Evolutionary conservation across 2,888 invertebrate genomes (phyloP).

Genomic region (Cacoxenus indagator): DNA sequence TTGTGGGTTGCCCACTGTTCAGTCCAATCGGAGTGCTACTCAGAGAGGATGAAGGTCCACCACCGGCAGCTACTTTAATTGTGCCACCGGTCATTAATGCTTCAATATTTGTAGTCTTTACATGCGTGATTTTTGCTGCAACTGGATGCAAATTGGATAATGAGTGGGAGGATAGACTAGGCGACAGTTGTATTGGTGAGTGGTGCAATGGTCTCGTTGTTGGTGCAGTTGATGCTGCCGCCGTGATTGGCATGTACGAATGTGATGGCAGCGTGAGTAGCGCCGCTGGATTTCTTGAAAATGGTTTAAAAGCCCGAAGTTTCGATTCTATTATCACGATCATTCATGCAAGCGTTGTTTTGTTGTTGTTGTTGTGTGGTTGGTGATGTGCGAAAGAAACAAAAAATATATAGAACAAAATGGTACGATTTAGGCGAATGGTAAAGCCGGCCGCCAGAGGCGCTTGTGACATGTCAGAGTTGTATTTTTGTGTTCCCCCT

Average conservation of each 20-base stretch:
- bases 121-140: conserved; percentile 72
- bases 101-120: conserved; percentile 68
- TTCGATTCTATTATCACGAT: conserved; percentile 44
- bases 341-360: conserved; percentile 33
- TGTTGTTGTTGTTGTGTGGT: conserved; percentile 41
- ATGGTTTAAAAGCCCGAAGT: conserved; percentile 37
- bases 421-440: neutral
- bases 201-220: conserved; percentile 36
- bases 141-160: conserved; percentile 70
- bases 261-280: conserved; percentile 30
- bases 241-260: conserved; percentile 32
- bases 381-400: conserved; percentile 30
- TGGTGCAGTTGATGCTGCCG: conserved; percentile 38
- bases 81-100: conserved; percentile 50
- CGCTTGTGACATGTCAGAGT: conserved; percentile 22
- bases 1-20: conserved; percentile 57
- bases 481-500: neutral
- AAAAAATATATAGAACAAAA: neutral
- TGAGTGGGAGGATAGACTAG: neutral
- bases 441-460: neutral
- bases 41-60: conserved; percentile 41
- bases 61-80: conserved; percentile 59
- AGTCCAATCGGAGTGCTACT: conserved; percentile 55
- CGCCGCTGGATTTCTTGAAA: conserved; percentile 37
- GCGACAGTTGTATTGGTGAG: conserved; percentile 45